phyloP scores from a whole-genome alignment of 2,113 vertebrate species.

The Gasterosteus aculeatus region DNA sequence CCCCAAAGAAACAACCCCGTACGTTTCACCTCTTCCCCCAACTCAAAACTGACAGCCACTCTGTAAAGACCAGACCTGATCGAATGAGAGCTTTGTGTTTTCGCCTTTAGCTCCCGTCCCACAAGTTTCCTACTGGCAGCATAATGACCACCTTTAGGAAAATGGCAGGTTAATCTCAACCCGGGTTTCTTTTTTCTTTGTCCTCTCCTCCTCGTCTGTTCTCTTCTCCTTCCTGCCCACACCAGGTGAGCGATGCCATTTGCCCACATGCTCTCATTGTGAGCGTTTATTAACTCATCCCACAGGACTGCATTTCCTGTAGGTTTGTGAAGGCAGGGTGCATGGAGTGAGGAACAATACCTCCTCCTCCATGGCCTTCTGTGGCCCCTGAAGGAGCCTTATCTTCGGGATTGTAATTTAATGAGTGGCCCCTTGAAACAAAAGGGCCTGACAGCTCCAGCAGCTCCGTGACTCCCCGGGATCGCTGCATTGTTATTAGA shows the following conservation, averaged over 20 bases:
- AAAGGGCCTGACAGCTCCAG: slow-evolving; percentile 71
- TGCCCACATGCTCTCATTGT: slow-evolving; percentile 64
- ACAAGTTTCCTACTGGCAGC: slow-evolving; percentile 78
- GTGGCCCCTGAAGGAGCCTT: slow-evolving; percentile 73
- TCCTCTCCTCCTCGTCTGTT: slow-evolving; percentile 41
- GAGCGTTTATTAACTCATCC: slow-evolving; percentile 65
- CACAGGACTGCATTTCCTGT: slow-evolving; percentile 65
- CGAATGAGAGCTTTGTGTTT: slow-evolving; percentile 67
- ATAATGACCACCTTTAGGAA: slow-evolving; percentile 81
- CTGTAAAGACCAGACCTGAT: slow-evolving; percentile 69
- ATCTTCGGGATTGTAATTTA: slow-evolving; percentile 82
- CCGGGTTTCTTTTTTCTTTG: slow-evolving; percentile 31
- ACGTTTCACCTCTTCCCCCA: slow-evolving; percentile 45
- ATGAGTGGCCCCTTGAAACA: slow-evolving; percentile 78
- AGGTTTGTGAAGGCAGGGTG: slow-evolving; percentile 68
- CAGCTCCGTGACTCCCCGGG: slow-evolving; percentile 74
- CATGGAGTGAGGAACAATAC: slow-evolving; percentile 76
- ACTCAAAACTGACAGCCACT: slow-evolving; percentile 62
- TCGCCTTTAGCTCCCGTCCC: slow-evolving; percentile 68
- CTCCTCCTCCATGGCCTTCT: slow-evolving; percentile 64
- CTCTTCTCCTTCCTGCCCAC: slow-evolving; percentile 51
- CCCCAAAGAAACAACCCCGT: slow-evolving; percentile 3
- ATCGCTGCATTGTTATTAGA: slow-evolving; percentile 76
- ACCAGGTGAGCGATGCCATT: slow-evolving; percentile 77
- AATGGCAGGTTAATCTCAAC: slow-evolving; percentile 79